phyloP scores from a whole-genome alignment of 2,113 vertebrate genomes.

The Ictidomys tridecemlineatus region DNA sequence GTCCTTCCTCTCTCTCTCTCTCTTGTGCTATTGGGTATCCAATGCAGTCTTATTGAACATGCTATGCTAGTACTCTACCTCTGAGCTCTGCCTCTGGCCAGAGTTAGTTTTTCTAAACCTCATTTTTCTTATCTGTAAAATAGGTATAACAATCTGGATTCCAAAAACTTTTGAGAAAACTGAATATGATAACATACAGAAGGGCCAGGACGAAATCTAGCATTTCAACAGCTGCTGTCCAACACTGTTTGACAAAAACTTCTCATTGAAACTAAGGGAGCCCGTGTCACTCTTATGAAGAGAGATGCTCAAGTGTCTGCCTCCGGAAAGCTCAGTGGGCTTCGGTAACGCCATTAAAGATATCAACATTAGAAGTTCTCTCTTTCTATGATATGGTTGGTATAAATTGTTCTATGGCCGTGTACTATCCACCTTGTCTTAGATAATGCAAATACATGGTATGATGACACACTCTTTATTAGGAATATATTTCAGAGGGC shows the following conservation, averaged over 20 bases:
- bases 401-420: not conserved
- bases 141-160: not conserved
- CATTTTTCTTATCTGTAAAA: not conserved
- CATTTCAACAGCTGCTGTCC: not conserved
- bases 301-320: not conserved
- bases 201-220: not conserved
- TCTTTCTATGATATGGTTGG: not conserved
- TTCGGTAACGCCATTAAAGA: not conserved
- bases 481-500: not conserved
- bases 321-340: not conserved
- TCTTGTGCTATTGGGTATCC: too few relatives aligned
- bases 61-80: too few relatives aligned
- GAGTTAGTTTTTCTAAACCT: not conserved
- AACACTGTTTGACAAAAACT: not conserved
- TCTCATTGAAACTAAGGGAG: not conserved
- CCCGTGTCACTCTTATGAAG: not conserved
- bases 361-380: not conserved
- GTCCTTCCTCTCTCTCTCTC: too few relatives aligned
- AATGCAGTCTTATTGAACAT: too few relatives aligned
- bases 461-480: not conserved
- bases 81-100: too few relatives aligned
- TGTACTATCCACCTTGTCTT: not conserved
- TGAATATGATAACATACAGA: not conserved
- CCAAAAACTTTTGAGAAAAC: not conserved
- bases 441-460: not conserved